These are phyloP conservation scores for Caenorhabditis latens DNA, from an alignment of 1,140 invertebrate genomes.

Conservation along the genomic window DNA sequence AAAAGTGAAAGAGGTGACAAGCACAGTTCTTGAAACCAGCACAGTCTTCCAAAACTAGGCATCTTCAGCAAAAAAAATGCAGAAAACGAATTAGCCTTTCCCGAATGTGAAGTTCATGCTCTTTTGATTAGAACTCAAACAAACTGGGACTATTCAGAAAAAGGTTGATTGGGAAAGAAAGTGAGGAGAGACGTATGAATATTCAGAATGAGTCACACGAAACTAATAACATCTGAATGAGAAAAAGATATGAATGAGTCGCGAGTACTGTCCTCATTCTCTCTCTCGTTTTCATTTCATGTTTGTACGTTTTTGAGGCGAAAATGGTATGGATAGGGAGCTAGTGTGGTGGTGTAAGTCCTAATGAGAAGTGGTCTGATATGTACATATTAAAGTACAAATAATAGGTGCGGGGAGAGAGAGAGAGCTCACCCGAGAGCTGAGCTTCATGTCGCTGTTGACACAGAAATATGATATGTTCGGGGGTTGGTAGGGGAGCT, in stretches of 20 bases:
- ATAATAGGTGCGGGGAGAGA: slow-evolving; percentile 38
- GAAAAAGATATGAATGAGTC: not conserved
- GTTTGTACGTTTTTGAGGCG: slow-evolving; percentile 31
- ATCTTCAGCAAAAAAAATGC: no score
- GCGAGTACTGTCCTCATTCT: not conserved
- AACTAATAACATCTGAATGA: not conserved
- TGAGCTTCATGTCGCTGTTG: slow-evolving; percentile 53
- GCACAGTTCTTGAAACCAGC: no score
- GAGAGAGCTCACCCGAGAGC: slow-evolving; percentile 45
- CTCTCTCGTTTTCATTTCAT: not conserved
- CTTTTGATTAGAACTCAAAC: no score
- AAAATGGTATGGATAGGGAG: slow-evolving; percentile 38
- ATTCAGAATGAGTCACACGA: slow-evolving; percentile 6
- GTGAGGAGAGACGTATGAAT: not conserved
- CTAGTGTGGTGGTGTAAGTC: slow-evolving; percentile 41
- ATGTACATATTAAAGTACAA: slow-evolving; percentile 56
- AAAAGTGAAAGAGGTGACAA: no score
- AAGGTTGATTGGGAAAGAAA: slow-evolving; percentile 10
- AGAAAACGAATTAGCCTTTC: no score
- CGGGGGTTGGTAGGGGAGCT: slow-evolving; percentile 27
- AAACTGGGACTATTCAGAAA: not conserved
- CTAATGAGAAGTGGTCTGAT: slow-evolving; percentile 56
- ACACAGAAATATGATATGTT: slow-evolving; percentile 54
- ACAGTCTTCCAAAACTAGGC: no score
- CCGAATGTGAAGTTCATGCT: no score